A percentile compares a stretch with the other conserved stretches of the same genome.
Evolutionary conservation across 2,888 invertebrate genomes (phyloP).

Genomic region (Didymodactylos carnosus): DNA sequence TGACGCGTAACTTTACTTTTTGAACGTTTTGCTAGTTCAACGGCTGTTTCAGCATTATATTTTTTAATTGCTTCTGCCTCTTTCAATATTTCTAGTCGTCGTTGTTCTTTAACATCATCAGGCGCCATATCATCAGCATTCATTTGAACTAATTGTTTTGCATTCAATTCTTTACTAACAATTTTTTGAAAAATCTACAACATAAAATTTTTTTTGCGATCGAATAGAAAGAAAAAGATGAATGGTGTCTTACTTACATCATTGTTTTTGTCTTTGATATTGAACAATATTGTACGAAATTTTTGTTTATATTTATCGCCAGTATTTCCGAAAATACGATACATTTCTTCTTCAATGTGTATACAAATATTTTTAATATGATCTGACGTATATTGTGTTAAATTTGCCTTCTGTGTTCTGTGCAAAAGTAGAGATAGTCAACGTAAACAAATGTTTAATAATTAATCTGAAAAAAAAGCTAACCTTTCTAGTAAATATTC

Average conservation of each 20-base stretch:
- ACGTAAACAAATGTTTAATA: too few relatives aligned
- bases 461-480: too few relatives aligned
- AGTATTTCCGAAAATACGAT: not conserved
- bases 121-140: not conserved
- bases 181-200: not conserved
- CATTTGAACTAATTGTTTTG: not conserved
- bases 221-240: not conserved
- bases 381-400: too few relatives aligned
- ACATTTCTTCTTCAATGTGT: not conserved
- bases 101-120: not conserved
- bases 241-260: too few relatives aligned
- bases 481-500: too few relatives aligned
- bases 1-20: not conserved
- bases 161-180: not conserved
- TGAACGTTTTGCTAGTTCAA: not conserved
- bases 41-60: not conserved
- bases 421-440: too few relatives aligned
- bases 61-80: not conserved
- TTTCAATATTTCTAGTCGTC: not conserved
- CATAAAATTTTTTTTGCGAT: not conserved
- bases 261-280: not conserved
- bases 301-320: not conserved
- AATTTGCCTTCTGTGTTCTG: too few relatives aligned
- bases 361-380: too few relatives aligned
- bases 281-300: not conserved